Percentiles rank a stretch among this genome's conserved stretches.
Evolutionary conservation across 2,113 vertebrate genomes (phyloP).

Genomic region (Pterocles burchelli): DNA sequence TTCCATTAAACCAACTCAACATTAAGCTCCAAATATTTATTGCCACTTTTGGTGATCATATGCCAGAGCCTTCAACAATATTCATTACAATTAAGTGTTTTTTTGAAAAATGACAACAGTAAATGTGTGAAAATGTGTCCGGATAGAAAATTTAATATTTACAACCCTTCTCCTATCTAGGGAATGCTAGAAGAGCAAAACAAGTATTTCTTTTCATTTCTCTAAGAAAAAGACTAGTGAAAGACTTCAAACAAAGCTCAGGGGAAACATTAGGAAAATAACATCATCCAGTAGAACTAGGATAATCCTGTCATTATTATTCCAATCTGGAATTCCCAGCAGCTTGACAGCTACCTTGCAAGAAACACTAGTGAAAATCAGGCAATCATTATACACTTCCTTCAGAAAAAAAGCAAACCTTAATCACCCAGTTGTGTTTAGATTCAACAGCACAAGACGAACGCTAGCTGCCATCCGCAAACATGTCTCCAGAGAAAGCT

Average conservation of each 20-base stretch:
- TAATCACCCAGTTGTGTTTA: neutral
- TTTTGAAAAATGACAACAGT: neutral
- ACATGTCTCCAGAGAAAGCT: neutral
- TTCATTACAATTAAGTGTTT: neutral
- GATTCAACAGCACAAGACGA: neutral
- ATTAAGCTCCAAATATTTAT: slow-evolving; percentile 3
- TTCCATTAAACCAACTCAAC: fast-evolving
- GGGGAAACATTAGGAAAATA: slow-evolving; percentile 22
- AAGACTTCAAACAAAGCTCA: slow-evolving; percentile 18
- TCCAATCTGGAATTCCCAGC: slow-evolving; percentile 38
- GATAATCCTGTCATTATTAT: slow-evolving; percentile 52
- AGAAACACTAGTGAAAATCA: neutral
- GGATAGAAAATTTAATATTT: neutral
- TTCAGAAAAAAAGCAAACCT: neutral
- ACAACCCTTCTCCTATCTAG: neutral
- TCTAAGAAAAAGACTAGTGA: slow-evolving; percentile 17
- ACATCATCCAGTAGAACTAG: neutral
- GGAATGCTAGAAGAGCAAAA: neutral
- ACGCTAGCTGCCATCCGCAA: neutral
- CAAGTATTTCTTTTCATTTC: neutral
- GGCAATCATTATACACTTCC: neutral
- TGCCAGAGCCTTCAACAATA: neutral
- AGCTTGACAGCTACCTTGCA: neutral
- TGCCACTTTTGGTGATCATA: neutral
- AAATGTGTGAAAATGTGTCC: neutral